phyloP scores from a whole-genome alignment of 1,140 invertebrate genomes.

The Halotydeus destructor region DNA sequence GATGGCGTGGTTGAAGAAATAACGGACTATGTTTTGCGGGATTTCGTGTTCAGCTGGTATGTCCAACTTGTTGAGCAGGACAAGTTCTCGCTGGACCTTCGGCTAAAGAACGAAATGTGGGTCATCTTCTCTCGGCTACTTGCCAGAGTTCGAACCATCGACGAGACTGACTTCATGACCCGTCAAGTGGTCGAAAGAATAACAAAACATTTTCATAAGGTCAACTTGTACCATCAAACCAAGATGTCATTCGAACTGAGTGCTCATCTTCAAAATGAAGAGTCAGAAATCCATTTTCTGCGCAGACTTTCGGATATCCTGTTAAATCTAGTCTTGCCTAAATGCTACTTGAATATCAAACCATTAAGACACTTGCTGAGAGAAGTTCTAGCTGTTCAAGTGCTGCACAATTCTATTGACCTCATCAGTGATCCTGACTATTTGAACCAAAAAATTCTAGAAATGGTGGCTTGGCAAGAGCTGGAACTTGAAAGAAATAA shows the following conservation, averaged over 20 bases:
- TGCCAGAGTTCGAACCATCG: slow-evolving; percentile 44
- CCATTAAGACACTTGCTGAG: slow-evolving; percentile 52
- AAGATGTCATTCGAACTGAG: slow-evolving; percentile 40
- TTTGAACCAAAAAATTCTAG: slow-evolving; percentile 64
- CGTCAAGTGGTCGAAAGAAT: slow-evolving; percentile 54
- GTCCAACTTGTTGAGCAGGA: slow-evolving; percentile 36
- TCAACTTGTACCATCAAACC: slow-evolving; percentile 38
- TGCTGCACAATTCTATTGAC: slow-evolving; percentile 58
- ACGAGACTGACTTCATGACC: slow-evolving; percentile 57
- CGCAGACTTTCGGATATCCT: slow-evolving; percentile 56
- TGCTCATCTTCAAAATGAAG: slow-evolving; percentile 44
- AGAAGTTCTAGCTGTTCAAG: slow-evolving; percentile 54
- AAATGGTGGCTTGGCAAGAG: slow-evolving; percentile 56
- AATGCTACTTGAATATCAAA: slow-evolving; percentile 44
- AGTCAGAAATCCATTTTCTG: slow-evolving; percentile 55
- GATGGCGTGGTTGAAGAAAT: slow-evolving; percentile 60
- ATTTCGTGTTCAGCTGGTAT: slow-evolving; percentile 53
- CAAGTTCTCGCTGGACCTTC: neutral
- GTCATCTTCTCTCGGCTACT: slow-evolving; percentile 49
- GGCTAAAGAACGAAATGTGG: slow-evolving; percentile 56
- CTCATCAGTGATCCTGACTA: slow-evolving; percentile 68
- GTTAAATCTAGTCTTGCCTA: slow-evolving; percentile 52
- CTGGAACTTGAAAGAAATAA: slow-evolving; percentile 46
- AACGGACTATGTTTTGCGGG: slow-evolving; percentile 50
- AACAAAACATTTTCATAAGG: slow-evolving; percentile 62